Evolutionary conservation across 2,113 vertebrate genomes (phyloP).

Genomic region (Notothenia rossii): DNA sequence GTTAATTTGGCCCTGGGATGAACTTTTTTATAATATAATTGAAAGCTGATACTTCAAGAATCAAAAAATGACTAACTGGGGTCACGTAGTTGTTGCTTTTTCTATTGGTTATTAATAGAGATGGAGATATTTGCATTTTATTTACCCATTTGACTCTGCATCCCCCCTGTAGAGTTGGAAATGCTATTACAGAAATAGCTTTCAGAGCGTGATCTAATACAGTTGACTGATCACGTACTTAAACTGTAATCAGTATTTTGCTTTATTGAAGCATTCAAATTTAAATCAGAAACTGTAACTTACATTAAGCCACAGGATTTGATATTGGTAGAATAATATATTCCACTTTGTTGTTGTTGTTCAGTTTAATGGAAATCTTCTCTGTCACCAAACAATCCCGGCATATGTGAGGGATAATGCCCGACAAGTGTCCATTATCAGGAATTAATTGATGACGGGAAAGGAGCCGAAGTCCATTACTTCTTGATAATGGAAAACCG

Average conservation of each 20-base stretch:
- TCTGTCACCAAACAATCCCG: too few species aligned
- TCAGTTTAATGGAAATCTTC: too few species aligned
- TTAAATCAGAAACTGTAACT: neutral
- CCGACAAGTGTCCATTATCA: too few species aligned
- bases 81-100: neutral
- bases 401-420: too few species aligned
- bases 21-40: too few species aligned
- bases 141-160: neutral
- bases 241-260: neutral
- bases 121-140: neutral
- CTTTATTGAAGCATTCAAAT: neutral
- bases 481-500: too few species aligned
- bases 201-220: constrained; percentile 6
- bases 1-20: neutral
- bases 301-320: too few species aligned
- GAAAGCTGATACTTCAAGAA: neutral
- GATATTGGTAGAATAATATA: neutral
- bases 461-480: too few species aligned
- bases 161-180: neutral
- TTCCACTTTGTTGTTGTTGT: neutral
- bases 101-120: too few species aligned
- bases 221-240: neutral
- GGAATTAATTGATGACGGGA: too few species aligned
- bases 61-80: neutral
- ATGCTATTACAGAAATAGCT: neutral